phyloP scores from a whole-genome alignment of 1,140 invertebrate genomes.

The Elysia chlorotica region DNA sequence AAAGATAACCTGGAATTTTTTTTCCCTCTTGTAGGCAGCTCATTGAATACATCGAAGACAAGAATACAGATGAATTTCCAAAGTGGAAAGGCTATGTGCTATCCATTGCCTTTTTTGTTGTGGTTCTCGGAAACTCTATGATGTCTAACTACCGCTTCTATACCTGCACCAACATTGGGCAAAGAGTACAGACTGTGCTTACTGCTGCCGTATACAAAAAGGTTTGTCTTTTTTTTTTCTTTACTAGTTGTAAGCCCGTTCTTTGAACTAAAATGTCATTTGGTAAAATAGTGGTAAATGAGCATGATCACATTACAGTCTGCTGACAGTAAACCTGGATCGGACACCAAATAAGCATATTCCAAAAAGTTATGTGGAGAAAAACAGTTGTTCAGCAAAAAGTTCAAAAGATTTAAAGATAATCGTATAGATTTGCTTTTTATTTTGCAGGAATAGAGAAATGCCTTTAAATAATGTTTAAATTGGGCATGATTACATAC shows the following conservation, averaged over 20 bases:
- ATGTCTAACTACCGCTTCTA: conserved; percentile 16
- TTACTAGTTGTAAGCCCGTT: not conserved
- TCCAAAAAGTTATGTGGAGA: not conserved
- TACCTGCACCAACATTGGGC: conserved; percentile 4
- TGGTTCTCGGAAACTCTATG: conserved; percentile 5
- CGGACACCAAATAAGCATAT: not conserved
- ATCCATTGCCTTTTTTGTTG: conserved; percentile 8
- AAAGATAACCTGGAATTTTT: too few relatives aligned
- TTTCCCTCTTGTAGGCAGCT: not conserved
- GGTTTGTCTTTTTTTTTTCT: conserved; percentile 3
- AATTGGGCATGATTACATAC: too few relatives aligned
- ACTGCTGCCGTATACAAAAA: conserved; percentile 24
- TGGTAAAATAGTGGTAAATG: not conserved
- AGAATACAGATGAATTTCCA: conserved; percentile 6
- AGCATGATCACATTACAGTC: too few relatives aligned
- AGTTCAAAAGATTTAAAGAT: too few relatives aligned
- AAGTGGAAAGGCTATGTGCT: conserved; percentile 16
- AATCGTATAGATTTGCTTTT: too few relatives aligned
- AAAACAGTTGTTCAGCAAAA: too few relatives aligned
- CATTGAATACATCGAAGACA: conserved; percentile 13
- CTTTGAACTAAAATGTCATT: not conserved
- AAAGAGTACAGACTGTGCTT: conserved; percentile 12
- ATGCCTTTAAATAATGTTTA: too few relatives aligned
- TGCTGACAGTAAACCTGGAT: too few relatives aligned
- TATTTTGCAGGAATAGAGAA: too few relatives aligned